Evolutionary conservation across 23 tunicate species (phyloP), one percentile per base, ranked within the genome.

Genomic region (Styela clava): DNA sequence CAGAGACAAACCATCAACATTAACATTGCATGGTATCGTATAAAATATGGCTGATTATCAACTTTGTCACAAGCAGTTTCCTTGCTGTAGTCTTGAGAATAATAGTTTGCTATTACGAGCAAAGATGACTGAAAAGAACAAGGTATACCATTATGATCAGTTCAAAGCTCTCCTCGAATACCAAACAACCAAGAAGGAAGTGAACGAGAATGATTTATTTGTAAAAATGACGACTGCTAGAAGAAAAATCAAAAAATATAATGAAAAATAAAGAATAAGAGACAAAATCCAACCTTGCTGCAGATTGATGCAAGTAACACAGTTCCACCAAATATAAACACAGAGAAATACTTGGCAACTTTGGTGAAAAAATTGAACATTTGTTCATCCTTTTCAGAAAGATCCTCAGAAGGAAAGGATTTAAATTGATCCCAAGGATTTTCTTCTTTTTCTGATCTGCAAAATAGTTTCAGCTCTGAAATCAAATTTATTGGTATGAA

Each of bases 361-460:
- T 85, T 85, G 2, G 79, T 69, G 61, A 91, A 86, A 44, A 91
- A 82, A 68, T 85, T 82, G 19, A 82, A 21, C 18, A 64, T n/a
- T 22, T 1, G 76, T 30, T 83, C 68, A 0, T 44, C 56, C 12
- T 82, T 76, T 74, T 87, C 68, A 1, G 85, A 74, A 36, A 85
- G 87, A 78, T 91, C 90, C 69, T 86, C 97, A 1, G 90, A 84
- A 3, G 97, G 97, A 69, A 85, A 90, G 64, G 81, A 78, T 30
- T 56, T 61, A 63, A 82, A 86, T 36, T 69, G 73, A 69, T 91
- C 90, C 7, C 12, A 44, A 7, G 56, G 56, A 5, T 7, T 7
- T 44, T 7, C 12, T 5, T 5, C 56, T 44, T 44, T 44, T 44
- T 12, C 56, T 44, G 56, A 44, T 44, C 56, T 44, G 56, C 7